phyloP scores from a whole-genome alignment of 2,888 invertebrate species.

The Sympetrum striolatum region DNA sequence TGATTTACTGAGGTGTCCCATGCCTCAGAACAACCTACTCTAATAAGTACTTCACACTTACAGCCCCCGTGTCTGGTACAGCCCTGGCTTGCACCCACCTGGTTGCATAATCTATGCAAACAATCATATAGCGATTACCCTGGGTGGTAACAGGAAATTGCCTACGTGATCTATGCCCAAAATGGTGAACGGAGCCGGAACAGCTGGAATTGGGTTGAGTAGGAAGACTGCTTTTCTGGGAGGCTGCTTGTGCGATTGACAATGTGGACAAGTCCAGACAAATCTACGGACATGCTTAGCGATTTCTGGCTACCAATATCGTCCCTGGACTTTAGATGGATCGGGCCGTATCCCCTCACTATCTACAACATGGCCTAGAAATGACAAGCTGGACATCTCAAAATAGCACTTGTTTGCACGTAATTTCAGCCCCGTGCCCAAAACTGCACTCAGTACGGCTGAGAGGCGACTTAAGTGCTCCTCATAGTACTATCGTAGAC shows the following conservation, averaged over 20 bases:
- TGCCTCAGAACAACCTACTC: too few relatives aligned
- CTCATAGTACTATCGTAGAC: not conserved
- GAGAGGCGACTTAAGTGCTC: conserved; percentile 47
- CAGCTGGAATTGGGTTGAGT: not conserved
- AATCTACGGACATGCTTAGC: too few relatives aligned
- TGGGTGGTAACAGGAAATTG: too few relatives aligned
- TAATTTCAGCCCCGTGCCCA: conserved; percentile 51
- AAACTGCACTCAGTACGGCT: conserved; percentile 44
- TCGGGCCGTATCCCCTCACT: conserved; percentile 47
- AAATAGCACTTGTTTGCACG: conserved; percentile 50
- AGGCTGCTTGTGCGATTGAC: not conserved
- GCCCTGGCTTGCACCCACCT: too few relatives aligned
- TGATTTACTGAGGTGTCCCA: too few relatives aligned
- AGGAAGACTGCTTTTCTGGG: not conserved
- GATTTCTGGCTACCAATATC: not conserved
- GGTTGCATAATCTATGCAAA: too few relatives aligned
- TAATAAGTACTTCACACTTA: too few relatives aligned
- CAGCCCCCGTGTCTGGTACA: too few relatives aligned
- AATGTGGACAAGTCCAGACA: too few relatives aligned
- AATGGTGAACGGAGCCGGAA: not conserved
- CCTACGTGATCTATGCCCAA: not conserved
- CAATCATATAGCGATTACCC: too few relatives aligned
- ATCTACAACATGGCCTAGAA: conserved; percentile 55
- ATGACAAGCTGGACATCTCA: conserved; percentile 49
- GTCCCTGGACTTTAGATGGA: conserved; percentile 48